A percentile compares a stretch with the other conserved stretches of the same genome.
phyloP scores from a whole-genome alignment of 92 coral and sea anemone genomes.

The Palythoa heliodiscus region DNA sequence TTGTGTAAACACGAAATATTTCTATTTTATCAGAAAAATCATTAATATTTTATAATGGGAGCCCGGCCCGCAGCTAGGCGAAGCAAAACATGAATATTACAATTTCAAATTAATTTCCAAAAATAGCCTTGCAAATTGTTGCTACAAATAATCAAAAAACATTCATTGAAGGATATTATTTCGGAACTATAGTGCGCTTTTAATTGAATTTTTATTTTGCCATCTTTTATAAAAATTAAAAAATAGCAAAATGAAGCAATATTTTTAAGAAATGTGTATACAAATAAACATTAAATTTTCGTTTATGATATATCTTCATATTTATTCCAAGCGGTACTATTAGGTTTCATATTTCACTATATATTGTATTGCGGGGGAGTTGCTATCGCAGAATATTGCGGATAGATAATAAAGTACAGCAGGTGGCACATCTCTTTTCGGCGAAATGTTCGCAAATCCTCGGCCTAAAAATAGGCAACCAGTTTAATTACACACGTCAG shows the following conservation, averaged over 20 bases:
- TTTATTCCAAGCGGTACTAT: not conserved
- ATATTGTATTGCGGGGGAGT: conserved; percentile 44
- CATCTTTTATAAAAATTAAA: not conserved
- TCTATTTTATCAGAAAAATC: conserved; percentile 3
- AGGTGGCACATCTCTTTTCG: conserved; percentile 46
- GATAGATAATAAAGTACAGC: conserved; percentile 32
- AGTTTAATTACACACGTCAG: conserved; percentile 8
- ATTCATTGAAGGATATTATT: conserved; percentile 23
- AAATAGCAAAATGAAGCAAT: not conserved
- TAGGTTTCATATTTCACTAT: not conserved
- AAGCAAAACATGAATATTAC: conserved; percentile 36
- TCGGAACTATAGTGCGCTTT: conserved; percentile 35
- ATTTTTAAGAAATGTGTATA: not conserved
- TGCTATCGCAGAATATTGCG: not conserved
- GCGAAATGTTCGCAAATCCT: conserved; percentile 30
- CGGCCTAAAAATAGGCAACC: conserved; percentile 40
- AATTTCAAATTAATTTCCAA: conserved; percentile 31
- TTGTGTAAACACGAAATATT: conserved; percentile 20
- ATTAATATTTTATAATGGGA: conserved; percentile 28
- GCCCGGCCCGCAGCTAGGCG: conserved; percentile 7
- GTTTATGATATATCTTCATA: not conserved
- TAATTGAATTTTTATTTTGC: conserved; percentile 12
- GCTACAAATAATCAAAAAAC: conserved; percentile 32
- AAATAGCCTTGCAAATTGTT: conserved; percentile 36
- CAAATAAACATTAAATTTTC: not conserved